Evolutionary conservation across 1,140 invertebrate species (phyloP).

Genomic region (Diabrotica undecimpunctata): DNA sequence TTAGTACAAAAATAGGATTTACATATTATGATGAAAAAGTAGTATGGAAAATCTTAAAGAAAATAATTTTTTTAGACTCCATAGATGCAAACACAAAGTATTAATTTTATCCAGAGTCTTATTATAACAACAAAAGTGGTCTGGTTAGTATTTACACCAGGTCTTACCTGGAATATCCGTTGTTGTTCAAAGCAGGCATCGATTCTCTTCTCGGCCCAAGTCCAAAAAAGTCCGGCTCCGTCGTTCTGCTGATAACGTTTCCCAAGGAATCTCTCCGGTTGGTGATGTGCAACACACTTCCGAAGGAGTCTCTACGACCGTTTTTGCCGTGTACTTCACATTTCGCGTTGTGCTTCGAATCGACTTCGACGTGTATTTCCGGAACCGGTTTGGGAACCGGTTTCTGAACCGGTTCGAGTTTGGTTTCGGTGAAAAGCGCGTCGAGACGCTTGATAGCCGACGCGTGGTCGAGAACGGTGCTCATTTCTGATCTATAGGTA

Average conservation of each 20-base stretch:
- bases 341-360: constrained; percentile 53
- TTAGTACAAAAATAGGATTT: too few relatives aligned
- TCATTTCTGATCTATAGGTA: constrained; percentile 40
- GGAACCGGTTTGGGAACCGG: constrained; percentile 49
- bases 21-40: too few relatives aligned
- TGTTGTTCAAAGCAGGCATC: constrained; percentile 47
- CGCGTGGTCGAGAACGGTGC: constrained; percentile 56
- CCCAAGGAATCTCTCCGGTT: constrained; percentile 40
- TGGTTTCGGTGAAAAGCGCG: constrained; percentile 64
- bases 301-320: constrained; percentile 56
- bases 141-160: too few relatives aligned
- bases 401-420: constrained; percentile 53
- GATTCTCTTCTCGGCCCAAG: constrained; percentile 47
- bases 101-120: too few relatives aligned
- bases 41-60: too few relatives aligned
- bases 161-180: constrained; percentile 30
- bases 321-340: constrained; percentile 69
- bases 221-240: constrained; percentile 31
- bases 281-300: constrained; percentile 43
- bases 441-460: constrained; percentile 67
- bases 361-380: constrained; percentile 53
- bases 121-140: too few relatives aligned
- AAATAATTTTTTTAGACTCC: too few relatives aligned
- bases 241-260: constrained; percentile 34
- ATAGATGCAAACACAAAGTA: too few relatives aligned